Base-by-base conservation (phyloP, 2,113 vertebrate genomes). In the Suncus etruscus region DNA sequence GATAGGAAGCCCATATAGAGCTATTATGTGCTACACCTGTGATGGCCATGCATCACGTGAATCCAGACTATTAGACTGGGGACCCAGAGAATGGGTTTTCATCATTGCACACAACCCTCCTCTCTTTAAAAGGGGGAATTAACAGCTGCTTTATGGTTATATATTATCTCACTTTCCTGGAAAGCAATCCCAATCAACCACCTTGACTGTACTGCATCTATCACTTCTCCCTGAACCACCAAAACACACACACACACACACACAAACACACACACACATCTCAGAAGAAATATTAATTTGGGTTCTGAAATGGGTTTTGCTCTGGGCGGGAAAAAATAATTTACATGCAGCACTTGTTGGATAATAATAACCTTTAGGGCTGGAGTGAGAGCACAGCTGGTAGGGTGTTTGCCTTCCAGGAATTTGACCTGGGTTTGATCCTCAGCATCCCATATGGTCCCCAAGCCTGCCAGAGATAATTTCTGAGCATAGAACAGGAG, bases 21-120 rank as follows among this genome's bases (percentile, higher is more conserved):
- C 94, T 85, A 96, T 96, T 97, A 96, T 11, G 91, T 47, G 73
- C 90, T 86, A 95, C 95, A 97, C 97, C 93, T 97, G 95, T 91
- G 90, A 93, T 92, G 90, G 89, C 25, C 0, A 20, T 96, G 94
- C 94, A 85, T 70, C 15, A 0, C 0, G 48, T 80, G 96, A 96
- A 97, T 95, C 89, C 95, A 94, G 91, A 94, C 93, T 92, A 91
- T 97, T 96, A 95, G 88, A 7, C 9, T 80, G 87, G 90, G 87
- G 96, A 95, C 69, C 68, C 86, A 51, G 89, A 39, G 68, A 93
- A 92, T 10, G 16, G 79, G 84, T 94, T 91, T 77, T 86, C 32
- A 51, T 24, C 51, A 63, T 93, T 15, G 24, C 70, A 82, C 93
- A 86, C 58, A 95, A 92, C 58, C 63, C 68, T 91, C 91, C 91